Evolutionary conservation across 2,797 vertebrate species (phyloP), one percentile per base, ranked within the genome.

Genomic region (Miichthys miiuy): DNA sequence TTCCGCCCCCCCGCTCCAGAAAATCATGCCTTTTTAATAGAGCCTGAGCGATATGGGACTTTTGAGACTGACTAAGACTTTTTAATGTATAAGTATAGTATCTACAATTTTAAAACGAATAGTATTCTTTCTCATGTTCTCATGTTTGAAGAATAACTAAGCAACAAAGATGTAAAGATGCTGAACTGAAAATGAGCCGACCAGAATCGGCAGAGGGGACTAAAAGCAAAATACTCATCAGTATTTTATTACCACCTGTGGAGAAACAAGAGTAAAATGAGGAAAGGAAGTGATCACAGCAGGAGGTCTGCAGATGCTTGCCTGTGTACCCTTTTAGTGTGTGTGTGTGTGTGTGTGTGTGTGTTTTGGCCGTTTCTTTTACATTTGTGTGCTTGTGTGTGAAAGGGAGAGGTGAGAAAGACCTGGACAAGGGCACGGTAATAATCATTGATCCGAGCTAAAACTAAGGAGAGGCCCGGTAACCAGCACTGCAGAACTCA

Each of bases 391-490:
- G 60, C 61, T 51, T 72, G 10, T 80, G 56, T 69, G 65, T 61
- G 58, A 71, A 79, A 68, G 42, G 25, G 54, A 55, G 74, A 70
- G 47, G n/a, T 3, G 54, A 68, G 77, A 77, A 72, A 74, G 47
- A 73, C 79, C 84, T 71, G 82, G 79, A 90, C 92, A 94, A 94
- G 90, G 93, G 83, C 92, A 85, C 86, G 74, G 91, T 93, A 94
- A 94, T 93, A 93, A 90, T 83, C 90, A 95, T 90, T 90, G 92
- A 95, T 95, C 91, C 86, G 88, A 93, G 89, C 88, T 92, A 90
- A 94, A 92, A 85, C 88, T 90, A 85, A 90, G 77, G 75, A 89
- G 82, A 88, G 72, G 87, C 84, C 80, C 34, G 6, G 81, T 87
- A 90, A 89, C 83, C 85, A 83, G 83, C 89, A 89, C 83, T 92